Base-by-base conservation (phyloP, 53 echinoderm and acorn worm genomes). In the Apostichopus leukothele region DNA sequence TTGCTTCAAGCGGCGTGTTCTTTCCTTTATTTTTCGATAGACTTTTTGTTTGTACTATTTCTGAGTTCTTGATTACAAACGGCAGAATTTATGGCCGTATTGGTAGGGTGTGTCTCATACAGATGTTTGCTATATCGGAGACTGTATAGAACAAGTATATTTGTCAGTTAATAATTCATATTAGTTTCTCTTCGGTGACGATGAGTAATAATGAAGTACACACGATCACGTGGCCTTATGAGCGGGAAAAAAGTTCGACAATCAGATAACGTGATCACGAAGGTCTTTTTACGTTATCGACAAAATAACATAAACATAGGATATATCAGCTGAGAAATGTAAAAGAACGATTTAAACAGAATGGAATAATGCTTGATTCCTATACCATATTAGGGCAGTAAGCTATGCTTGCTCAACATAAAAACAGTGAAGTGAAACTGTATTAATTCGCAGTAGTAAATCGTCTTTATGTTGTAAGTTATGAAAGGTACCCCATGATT, bases 61-160 rank as follows among this genome's bases (percentile, higher is more conserved):
- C 16, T 5, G 63, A 63, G 63, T 13, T 13, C 63, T 63, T 63
- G 63, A 63, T 63, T 63, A 63, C 63, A 63, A 63, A 51, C 79
- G 18, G 53, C 51, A 51, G 18, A 51, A 79, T 79, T 79, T 79
- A 51, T 53, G 79, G 53, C 51, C 79, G 53, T 79, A 79, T 51
- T 79, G 79, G 39, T 16, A 79, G 79, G 79, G 79, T 79, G 79
- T 79, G 79, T 51, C 79, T 39, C 50, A 27, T 52, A 18, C 79
- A 63, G 51, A 79, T 79, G 52, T 79, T 79, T 79, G 53, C 54
- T 39, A 39, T 39, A 39, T 39, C 54, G 53, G 39, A 19, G 53
- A 79, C 51, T 53, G 18, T 19, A 50, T 51, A 14, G 25, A 25
- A 52, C 53, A 79, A 51, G 52, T 51, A 39, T 39, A 77, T 50